Evolutionary conservation across 2,113 vertebrate genomes (phyloP).

Genomic region (Thunnus maccoyii): DNA sequence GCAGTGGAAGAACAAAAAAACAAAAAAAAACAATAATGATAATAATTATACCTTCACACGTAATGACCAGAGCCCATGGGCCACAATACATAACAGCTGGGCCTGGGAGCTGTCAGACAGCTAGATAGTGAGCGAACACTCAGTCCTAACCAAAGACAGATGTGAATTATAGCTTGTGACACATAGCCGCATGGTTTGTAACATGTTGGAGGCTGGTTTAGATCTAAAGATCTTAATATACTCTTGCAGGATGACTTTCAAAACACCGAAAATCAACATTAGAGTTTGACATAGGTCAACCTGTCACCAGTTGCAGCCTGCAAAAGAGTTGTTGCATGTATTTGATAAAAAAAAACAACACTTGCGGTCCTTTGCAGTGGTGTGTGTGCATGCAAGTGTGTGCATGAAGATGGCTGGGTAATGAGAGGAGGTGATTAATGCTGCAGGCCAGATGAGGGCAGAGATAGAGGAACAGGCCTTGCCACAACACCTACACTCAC

Average conservation of each 20-base stretch:
- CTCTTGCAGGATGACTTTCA: constrained; percentile 27
- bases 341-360: too few relatives aligned
- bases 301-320: too few relatives aligned
- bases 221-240: constrained; percentile 41
- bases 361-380: background rate
- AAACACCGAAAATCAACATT: constrained; percentile 21
- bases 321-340: too few relatives aligned
- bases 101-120: constrained; percentile 77
- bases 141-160: constrained; percentile 73
- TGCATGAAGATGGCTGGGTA: constrained; percentile 17
- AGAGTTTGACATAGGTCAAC: background rate
- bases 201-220: constrained; percentile 34
- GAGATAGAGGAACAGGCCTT: constrained; percentile 37
- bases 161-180: constrained; percentile 75
- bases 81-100: constrained; percentile 72
- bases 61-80: constrained; percentile 76
- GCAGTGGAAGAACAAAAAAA: constrained; percentile 25
- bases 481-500: constrained; percentile 31
- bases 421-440: constrained; percentile 24
- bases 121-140: constrained; percentile 63
- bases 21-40: constrained; percentile 74
- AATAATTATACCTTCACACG: constrained; percentile 81
- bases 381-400: constrained; percentile 8
- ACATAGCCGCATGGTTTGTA: constrained; percentile 71
- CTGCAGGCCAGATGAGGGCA: constrained; percentile 47